phyloP scores from a whole-genome alignment of 2,888 invertebrate species.

The Furcula furcula region DNA sequence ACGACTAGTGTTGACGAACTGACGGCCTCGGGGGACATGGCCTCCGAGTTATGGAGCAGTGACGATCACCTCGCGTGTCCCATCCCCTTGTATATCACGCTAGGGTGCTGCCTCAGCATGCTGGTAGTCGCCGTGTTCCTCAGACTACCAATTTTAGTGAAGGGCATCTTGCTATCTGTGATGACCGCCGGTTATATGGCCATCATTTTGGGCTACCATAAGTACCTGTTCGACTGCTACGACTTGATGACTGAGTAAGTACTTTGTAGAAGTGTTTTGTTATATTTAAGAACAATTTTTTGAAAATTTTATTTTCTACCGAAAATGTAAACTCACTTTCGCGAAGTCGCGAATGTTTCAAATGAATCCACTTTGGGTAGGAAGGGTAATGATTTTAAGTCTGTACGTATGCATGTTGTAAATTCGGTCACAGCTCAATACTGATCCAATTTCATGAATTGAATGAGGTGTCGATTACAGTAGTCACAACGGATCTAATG shows the following conservation, averaged over 20 bases:
- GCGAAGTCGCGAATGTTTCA: too few species aligned
- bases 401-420: too few species aligned
- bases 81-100: slow-evolving; percentile 92
- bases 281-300: too few species aligned
- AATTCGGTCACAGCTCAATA: too few species aligned
- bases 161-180: slow-evolving; percentile 87
- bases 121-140: slow-evolving; percentile 93
- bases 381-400: too few species aligned
- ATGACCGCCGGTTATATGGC: slow-evolving; percentile 91
- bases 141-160: slow-evolving; percentile 90
- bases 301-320: too few species aligned
- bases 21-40: slow-evolving; percentile 52
- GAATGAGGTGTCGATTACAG: too few species aligned
- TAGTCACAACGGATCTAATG: too few species aligned
- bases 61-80: slow-evolving; percentile 90
- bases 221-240: slow-evolving; percentile 90
- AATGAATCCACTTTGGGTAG: too few species aligned
- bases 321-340: too few species aligned
- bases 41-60: slow-evolving; percentile 63
- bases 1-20: slow-evolving; percentile 77
- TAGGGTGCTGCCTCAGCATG: slow-evolving; percentile 92
- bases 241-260: slow-evolving; percentile 89
- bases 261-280: slow-evolving; percentile 1
- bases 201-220: slow-evolving; percentile 91
- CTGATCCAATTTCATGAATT: too few species aligned